A percentile compares a stretch with the other conserved stretches of the same genome.
Evolutionary conservation across 30 jellyfish, hydroid and myxozoan species (phyloP).

Genomic region (Hydractinia echinata): DNA sequence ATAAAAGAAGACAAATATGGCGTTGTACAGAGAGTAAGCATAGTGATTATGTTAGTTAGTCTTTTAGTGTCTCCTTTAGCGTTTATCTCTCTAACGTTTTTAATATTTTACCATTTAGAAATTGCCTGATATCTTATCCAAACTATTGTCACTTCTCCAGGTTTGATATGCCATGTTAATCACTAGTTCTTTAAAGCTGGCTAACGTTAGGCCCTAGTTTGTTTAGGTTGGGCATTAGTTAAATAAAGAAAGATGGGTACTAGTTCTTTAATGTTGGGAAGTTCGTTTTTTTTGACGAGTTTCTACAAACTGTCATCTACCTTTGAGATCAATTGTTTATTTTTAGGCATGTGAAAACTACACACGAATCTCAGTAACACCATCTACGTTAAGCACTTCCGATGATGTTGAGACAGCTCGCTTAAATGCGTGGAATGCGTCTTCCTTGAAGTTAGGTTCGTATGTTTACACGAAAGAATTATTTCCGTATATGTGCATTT

Average conservation of each 20-base stretch:
- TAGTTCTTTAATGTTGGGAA: not conserved
- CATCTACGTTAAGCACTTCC: not conserved
- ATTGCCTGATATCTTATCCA: conserved; percentile 2
- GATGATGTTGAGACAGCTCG: not conserved
- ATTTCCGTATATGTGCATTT: not conserved
- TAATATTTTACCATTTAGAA: not conserved
- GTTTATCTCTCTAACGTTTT: not conserved
- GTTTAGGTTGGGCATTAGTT: too few relatives aligned
- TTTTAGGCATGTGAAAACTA: not conserved
- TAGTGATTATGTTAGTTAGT: not conserved
- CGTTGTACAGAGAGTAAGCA: not conserved
- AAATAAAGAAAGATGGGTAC: too few relatives aligned
- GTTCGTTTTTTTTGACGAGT: not conserved
- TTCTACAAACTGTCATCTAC: not conserved
- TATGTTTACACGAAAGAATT: not conserved
- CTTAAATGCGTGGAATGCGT: not conserved
- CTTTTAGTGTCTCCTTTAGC: not conserved
- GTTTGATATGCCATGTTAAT: not conserved
- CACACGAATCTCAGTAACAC: not conserved
- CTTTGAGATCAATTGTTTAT: not conserved
- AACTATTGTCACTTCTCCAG: not conserved
- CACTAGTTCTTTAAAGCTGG: not conserved
- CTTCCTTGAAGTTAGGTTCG: not conserved
- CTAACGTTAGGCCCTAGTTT: too few relatives aligned
- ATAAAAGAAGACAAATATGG: not conserved